Conservation (phyloP, 2,888 invertebrate genomes). For the Rhogogaster chlorosoma region DNA sequence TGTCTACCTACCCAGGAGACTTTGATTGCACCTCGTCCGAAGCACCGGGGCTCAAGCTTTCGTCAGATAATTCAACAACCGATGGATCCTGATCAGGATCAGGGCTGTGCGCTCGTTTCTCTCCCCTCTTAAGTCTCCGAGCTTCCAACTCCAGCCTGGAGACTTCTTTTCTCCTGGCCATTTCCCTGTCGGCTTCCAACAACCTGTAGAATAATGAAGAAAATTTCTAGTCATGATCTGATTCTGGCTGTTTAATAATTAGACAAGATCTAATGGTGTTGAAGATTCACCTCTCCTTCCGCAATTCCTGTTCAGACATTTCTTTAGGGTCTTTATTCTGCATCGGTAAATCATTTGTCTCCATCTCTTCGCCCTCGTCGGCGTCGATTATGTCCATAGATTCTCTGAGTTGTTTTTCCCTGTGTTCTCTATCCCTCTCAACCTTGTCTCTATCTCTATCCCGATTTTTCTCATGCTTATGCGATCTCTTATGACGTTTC, state of each 20-base stretch:
- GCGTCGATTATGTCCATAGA: constrained; percentile 72
- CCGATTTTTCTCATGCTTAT: constrained; percentile 81
- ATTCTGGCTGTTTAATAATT: not conserved
- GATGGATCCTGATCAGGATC: constrained; percentile 71
- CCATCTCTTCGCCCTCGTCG: constrained; percentile 75
- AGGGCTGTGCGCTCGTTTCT: constrained; percentile 75
- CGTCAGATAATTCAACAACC: constrained; percentile 74
- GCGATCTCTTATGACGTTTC: constrained; percentile 74
- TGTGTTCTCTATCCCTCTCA: constrained; percentile 70
- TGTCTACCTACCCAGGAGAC: constrained; percentile 67
- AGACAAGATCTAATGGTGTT: not conserved
- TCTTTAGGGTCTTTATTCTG: constrained; percentile 73
- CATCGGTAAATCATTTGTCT: constrained; percentile 70
- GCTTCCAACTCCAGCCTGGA: constrained; percentile 88
- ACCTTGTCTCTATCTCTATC: constrained; percentile 78
- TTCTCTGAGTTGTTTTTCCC: constrained; percentile 72
- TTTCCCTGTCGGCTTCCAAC: constrained; percentile 81
- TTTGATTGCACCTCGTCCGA: constrained; percentile 71
- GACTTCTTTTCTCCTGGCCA: constrained; percentile 88
- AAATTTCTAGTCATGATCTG: not conserved
- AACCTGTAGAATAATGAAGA: constrained; percentile 61
- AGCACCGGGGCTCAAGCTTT: constrained; percentile 67
- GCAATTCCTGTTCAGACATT: constrained; percentile 76
- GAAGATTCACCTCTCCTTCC: constrained; percentile 80
- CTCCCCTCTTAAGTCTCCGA: constrained; percentile 83